Percentiles rank a stretch among this genome's conserved stretches.
Conservation (phyloP, 2,888 invertebrate species). For the Leptinotarsa peninsularis region DNA sequence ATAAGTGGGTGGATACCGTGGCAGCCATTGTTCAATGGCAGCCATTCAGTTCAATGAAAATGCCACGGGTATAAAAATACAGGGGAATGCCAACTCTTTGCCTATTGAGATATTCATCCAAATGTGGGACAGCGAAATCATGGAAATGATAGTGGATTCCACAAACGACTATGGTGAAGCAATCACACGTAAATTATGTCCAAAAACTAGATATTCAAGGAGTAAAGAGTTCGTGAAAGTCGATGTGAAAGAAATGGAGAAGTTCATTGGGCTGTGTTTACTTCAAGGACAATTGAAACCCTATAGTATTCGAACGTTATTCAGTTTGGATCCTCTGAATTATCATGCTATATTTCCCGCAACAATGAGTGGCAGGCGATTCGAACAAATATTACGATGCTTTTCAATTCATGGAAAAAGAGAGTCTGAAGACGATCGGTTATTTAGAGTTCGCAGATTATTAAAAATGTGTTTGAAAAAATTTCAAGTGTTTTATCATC, state of each 20-base stretch:
- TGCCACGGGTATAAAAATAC: neutral
- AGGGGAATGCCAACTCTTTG: neutral
- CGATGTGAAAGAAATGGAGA: conserved; percentile 13
- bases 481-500: neutral
- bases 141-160: conserved; percentile 5
- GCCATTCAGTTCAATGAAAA: neutral
- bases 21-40: neutral
- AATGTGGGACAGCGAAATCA: conserved; percentile 14
- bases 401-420: neutral
- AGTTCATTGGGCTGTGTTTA: conserved; percentile 20
- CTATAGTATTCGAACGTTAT: conserved; percentile 20
- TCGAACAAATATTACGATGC: conserved; percentile 25
- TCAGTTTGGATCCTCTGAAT: conserved; percentile 18
- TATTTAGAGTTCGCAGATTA: conserved; percentile 6
- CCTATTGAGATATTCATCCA: neutral
- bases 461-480: conserved; percentile 4
- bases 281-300: conserved; percentile 10
- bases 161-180: conserved; percentile 6
- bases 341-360: conserved; percentile 16
- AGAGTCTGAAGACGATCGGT: neutral
- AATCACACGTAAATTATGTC: neutral
- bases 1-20: too few relatives aligned
- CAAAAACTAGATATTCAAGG: conserved; percentile 18
- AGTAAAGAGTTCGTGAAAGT: neutral
- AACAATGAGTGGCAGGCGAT: conserved; percentile 28